Conservation (phyloP, 2,113 vertebrate genomes). For the Zingel zingel region DNA sequence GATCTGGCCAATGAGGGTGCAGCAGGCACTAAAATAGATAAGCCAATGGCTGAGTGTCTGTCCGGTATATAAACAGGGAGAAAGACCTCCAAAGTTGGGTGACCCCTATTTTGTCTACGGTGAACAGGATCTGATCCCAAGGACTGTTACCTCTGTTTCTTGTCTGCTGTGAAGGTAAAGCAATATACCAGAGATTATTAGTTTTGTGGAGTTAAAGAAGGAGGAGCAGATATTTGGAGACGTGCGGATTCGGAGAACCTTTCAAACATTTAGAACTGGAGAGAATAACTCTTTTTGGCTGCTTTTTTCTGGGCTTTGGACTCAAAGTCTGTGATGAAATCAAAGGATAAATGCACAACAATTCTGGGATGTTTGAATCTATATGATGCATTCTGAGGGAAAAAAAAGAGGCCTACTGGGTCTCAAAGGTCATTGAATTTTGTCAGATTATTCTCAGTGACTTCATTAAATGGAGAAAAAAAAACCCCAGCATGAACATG, state of each 20-base stretch:
- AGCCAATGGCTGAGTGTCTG: constrained; percentile 71
- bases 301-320: not conserved
- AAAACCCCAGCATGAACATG: not conserved
- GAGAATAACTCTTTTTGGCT: not conserved
- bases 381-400: constrained; percentile 5
- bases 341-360: constrained; percentile 22
- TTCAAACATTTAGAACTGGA: constrained; percentile 16
- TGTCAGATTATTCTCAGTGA: not conserved
- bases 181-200: constrained; percentile 35
- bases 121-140: constrained; percentile 88
- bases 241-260: constrained; percentile 17
- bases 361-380: not conserved
- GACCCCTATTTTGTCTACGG: constrained; percentile 86
- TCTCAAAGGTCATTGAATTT: not conserved
- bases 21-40: constrained; percentile 80
- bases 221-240: constrained; percentile 5
- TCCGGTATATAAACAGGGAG: constrained; percentile 81
- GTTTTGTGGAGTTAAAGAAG: constrained; percentile 29
- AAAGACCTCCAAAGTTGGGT: constrained; percentile 75
- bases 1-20: constrained; percentile 78
- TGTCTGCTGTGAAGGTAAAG: constrained; percentile 85
- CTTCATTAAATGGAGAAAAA: not conserved
- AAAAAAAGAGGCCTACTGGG: not conserved
- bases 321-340: not conserved
- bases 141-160: constrained; percentile 86